These are phyloP conservation scores for Rhagoletis zephyria DNA, from an alignment of 1,140 invertebrate species.

Conservation along the genomic window DNA sequence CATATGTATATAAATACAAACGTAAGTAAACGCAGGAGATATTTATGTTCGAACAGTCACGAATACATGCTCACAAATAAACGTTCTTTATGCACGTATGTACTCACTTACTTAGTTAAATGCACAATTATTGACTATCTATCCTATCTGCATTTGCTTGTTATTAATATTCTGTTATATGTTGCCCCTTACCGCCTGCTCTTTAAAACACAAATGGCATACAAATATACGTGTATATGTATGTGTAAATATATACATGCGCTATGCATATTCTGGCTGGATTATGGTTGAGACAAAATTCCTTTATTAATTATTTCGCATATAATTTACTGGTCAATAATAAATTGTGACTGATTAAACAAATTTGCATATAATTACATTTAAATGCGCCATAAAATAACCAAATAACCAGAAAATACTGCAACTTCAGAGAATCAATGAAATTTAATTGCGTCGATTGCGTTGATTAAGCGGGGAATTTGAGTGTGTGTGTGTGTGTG, in stretches of 20 bases:
- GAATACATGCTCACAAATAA: too few relatives aligned
- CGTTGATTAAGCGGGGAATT: neutral
- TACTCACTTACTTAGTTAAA: too few relatives aligned
- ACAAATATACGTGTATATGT: too few relatives aligned
- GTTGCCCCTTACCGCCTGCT: neutral
- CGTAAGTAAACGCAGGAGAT: too few relatives aligned
- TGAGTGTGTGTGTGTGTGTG: too few relatives aligned
- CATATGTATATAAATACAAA: too few relatives aligned
- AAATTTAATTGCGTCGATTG: slow-evolving; percentile 10
- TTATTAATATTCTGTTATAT: too few relatives aligned
- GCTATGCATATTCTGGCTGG: neutral
- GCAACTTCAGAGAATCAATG: slow-evolving; percentile 11
- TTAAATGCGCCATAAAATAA: slow-evolving; percentile 13
- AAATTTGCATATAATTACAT: slow-evolving; percentile 33
- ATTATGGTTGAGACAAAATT: neutral
- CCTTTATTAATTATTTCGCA: slow-evolving; percentile 26
- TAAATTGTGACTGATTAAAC: slow-evolving; percentile 37
- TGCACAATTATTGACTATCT: neutral
- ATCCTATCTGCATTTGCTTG: too few relatives aligned
- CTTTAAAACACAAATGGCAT: neutral
- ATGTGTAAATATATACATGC: neutral
- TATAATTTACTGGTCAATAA: slow-evolving; percentile 38
- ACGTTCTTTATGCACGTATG: too few relatives aligned
- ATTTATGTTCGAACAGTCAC: too few relatives aligned
- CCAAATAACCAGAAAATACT: slow-evolving; percentile 16